phyloP scores from a whole-genome alignment of 1,140 invertebrate species.

The Micrasema minimum region DNA sequence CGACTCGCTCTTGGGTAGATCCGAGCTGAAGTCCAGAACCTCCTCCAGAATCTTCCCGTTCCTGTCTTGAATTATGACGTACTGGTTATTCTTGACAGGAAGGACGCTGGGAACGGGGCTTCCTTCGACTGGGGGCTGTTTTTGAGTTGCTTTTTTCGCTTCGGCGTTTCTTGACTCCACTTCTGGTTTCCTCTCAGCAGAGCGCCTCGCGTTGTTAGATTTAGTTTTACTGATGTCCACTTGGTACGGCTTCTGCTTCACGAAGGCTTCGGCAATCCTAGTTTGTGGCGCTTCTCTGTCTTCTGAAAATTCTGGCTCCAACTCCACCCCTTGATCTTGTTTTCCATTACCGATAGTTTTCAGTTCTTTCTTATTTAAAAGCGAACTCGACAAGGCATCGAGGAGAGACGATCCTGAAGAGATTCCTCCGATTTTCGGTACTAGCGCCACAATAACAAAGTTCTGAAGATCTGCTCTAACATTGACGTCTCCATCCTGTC shows the following conservation, averaged over 20 bases:
- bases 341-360: slow-evolving; percentile 34
- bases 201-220: slow-evolving; percentile 18
- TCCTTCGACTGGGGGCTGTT: slow-evolving; percentile 28
- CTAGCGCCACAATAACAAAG: slow-evolving; percentile 69
- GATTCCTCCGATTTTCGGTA: slow-evolving; percentile 65
- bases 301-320: slow-evolving; percentile 55
- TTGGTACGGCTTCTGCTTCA: slow-evolving; percentile 65
- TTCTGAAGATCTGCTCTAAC: slow-evolving; percentile 73
- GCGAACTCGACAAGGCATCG: slow-evolving; percentile 60
- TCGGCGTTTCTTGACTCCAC: slow-evolving; percentile 3
- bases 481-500: slow-evolving; percentile 73
- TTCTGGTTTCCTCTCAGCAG: slow-evolving; percentile 38
- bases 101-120: slow-evolving; percentile 46
- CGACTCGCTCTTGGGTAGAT: slow-evolving; percentile 22
- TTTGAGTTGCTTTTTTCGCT: slow-evolving; percentile 1
- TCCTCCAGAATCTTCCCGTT: slow-evolving; percentile 45
- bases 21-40: slow-evolving; percentile 4
- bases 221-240: slow-evolving; percentile 64
- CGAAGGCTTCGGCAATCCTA: slow-evolving; percentile 62
- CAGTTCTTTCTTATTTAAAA: slow-evolving; percentile 44
- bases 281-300: slow-evolving; percentile 57
- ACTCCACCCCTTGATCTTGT: slow-evolving; percentile 47
- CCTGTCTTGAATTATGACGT: slow-evolving; percentile 60
- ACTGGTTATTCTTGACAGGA: slow-evolving; percentile 55
- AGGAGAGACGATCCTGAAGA: slow-evolving; percentile 58